Percentiles rank a stretch among this genome's conserved stretches.
Conservation (phyloP, 2,888 invertebrate genomes). For the Coelopa pilipes region DNA sequence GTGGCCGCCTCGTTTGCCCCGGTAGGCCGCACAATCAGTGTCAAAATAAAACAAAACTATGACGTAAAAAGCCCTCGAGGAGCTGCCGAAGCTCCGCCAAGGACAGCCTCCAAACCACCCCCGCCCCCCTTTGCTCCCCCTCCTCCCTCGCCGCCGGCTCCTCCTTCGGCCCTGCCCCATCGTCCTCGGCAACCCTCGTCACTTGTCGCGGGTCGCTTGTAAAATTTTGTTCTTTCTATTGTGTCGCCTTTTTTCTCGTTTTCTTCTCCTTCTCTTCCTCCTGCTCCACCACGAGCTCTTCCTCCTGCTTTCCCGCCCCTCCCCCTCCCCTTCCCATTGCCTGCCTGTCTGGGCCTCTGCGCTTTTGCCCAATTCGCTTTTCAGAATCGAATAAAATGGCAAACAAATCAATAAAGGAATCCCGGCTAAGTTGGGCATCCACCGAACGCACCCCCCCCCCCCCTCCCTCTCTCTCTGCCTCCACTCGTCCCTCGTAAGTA, state of each 20-base stretch:
- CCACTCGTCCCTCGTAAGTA: neutral
- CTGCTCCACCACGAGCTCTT: too few species aligned
- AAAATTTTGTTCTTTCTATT: too few species aligned
- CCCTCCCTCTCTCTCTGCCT: neutral
- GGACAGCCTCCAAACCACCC: neutral
- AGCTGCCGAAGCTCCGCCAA: neutral
- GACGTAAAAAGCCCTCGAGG: constrained; percentile 18
- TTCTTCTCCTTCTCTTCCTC: neutral
- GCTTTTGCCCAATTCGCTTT: constrained; percentile 7
- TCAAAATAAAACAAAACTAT: constrained; percentile 29
- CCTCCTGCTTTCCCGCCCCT: too few species aligned
- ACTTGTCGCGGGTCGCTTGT: constrained; percentile 2
- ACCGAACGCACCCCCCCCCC: neutral
- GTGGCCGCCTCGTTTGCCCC: neutral
- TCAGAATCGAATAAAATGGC: constrained; percentile 30
- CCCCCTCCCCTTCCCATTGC: too few species aligned
- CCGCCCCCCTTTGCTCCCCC: neutral
- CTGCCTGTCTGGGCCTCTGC: neutral
- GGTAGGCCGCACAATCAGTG: constrained; percentile 26
- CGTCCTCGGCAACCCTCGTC: constrained; percentile 11
- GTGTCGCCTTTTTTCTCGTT: neutral
- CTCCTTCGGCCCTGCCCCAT: too few species aligned
- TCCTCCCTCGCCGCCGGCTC: neutral
- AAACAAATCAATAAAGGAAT: constrained; percentile 33
- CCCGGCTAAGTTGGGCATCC: neutral